Evolutionary conservation across 2,113 vertebrate species (phyloP).

Genomic region (Campylomormyrus tamandua): DNA sequence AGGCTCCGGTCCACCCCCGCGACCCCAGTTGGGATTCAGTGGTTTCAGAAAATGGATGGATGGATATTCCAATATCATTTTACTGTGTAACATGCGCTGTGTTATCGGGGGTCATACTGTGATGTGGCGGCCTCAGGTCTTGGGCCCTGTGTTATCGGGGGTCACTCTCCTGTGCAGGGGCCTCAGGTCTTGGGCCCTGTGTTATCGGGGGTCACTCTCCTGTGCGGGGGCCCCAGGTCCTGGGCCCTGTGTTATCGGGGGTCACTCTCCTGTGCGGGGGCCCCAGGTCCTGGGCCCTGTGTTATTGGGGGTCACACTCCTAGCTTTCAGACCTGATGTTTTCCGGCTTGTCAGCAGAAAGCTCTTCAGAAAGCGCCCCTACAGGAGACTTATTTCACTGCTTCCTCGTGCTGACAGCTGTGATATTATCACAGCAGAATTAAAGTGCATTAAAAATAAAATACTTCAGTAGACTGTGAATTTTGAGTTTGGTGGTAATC

Average conservation of each 20-base stretch:
- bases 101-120: neutral
- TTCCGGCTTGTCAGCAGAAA: conserved; percentile 55
- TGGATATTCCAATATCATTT: no score
- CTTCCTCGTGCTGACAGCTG: conserved; percentile 49
- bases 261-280: conserved; percentile 37
- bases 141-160: neutral
- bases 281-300: conserved; percentile 51
- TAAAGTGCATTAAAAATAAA: conserved; percentile 67
- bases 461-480: conserved; percentile 33
- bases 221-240: neutral
- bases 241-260: neutral
- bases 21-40: no score
- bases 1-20: no score
- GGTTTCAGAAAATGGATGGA: no score
- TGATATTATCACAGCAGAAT: conserved; percentile 69
- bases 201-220: neutral
- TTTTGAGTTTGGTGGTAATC: conserved; percentile 33
- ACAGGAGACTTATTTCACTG: conserved; percentile 59
- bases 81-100: neutral
- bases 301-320: neutral
- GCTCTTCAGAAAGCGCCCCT: conserved; percentile 26
- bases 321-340: neutral
- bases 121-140: neutral
- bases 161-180: conserved; percentile 37
- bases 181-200: neutral